Conservation (phyloP, 2,113 vertebrate species). For the Oryzias javanicus region DNA sequence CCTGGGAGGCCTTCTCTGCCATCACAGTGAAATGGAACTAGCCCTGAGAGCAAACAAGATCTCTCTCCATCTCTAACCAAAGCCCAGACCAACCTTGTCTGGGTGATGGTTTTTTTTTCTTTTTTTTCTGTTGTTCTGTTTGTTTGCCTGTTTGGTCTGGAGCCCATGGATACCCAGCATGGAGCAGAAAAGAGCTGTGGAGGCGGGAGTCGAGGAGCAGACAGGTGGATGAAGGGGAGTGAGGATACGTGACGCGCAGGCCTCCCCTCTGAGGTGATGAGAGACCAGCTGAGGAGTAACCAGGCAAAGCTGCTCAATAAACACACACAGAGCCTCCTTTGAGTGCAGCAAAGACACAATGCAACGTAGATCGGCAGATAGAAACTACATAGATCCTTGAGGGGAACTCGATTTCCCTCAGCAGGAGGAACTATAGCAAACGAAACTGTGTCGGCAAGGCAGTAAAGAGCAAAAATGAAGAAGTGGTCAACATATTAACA, state of each 20-base stretch:
- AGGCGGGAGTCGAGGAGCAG: slow-evolving; percentile 16
- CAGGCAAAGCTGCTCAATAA: slow-evolving; percentile 60
- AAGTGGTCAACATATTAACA: too few relatives aligned
- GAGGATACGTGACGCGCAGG: slow-evolving; percentile 55
- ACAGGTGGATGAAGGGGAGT: slow-evolving; percentile 4
- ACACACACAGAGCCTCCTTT: slow-evolving; percentile 52
- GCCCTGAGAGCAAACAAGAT: slow-evolving; percentile 72
- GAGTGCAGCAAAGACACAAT: slow-evolving; percentile 38
- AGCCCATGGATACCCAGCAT: slow-evolving; percentile 64
- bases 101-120: slow-evolving; percentile 55
- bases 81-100: slow-evolving; percentile 68
- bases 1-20: slow-evolving; percentile 64
- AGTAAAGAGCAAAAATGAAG: too few relatives aligned
- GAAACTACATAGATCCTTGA: too few relatives aligned
- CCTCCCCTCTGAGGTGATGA: slow-evolving; percentile 67
- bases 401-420: too few relatives aligned
- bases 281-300: slow-evolving; percentile 62
- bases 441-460: too few relatives aligned
- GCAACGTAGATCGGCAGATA: neutral
- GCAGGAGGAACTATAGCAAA: too few relatives aligned
- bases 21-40: slow-evolving; percentile 73
- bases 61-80: slow-evolving; percentile 50
- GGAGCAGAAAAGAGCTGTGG: slow-evolving; percentile 34
- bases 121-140: slow-evolving; percentile 75
- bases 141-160: slow-evolving; percentile 78